Evolutionary conservation across 2,797 vertebrate species (phyloP).

Genomic region (Todus mexicanus): DNA sequence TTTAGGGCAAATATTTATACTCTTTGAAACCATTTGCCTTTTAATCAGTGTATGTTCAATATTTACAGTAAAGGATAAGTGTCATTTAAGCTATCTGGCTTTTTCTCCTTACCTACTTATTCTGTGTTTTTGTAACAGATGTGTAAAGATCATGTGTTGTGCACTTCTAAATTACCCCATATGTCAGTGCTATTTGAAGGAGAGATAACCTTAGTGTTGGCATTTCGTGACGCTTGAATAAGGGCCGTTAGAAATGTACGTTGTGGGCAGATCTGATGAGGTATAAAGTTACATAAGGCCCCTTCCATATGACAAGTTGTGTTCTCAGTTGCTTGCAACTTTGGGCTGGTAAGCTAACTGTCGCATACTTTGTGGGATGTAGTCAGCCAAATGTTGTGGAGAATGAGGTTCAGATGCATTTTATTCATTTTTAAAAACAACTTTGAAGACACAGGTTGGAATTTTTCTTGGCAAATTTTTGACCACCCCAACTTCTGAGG

Average conservation of each 20-base stretch:
- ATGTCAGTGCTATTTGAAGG: constrained; percentile 13
- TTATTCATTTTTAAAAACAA: background rate
- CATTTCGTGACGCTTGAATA: background rate
- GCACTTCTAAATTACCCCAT: background rate
- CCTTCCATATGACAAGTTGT: constrained; percentile 27
- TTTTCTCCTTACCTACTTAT: background rate
- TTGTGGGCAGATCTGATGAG: constrained; percentile 45
- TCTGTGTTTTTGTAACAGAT: constrained; percentile 12
- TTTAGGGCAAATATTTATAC: background rate
- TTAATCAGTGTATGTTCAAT: background rate
- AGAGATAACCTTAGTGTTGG: constrained; percentile 11
- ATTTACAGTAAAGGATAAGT: background rate
- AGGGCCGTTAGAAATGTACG: background rate
- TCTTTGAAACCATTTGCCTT: background rate
- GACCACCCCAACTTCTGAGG: background rate
- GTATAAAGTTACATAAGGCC: constrained; percentile 32
- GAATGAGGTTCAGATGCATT: background rate
- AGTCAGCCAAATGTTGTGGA: background rate
- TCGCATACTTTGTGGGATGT: constrained; percentile 7
- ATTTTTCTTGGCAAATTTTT: background rate
- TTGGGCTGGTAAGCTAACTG: background rate
- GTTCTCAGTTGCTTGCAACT: background rate
- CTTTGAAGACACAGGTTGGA: background rate
- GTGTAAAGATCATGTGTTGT: background rate
- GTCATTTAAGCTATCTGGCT: background rate